Evolutionary conservation across 2,797 vertebrate genomes (phyloP), one percentile per base, ranked within the genome.

Genomic region (Coranthus polyacanthus): DNA sequence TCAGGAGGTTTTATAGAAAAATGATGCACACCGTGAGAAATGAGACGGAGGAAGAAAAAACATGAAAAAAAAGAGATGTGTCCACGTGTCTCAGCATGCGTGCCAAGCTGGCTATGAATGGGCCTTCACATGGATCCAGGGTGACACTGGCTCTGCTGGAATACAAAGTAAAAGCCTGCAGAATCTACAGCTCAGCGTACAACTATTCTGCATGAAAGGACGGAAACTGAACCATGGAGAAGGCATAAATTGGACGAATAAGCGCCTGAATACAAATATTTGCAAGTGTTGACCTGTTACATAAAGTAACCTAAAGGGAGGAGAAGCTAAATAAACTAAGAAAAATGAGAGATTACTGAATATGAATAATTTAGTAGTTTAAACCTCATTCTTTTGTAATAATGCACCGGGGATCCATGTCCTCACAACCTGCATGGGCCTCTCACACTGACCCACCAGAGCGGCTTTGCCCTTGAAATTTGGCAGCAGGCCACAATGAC

Each of bases 391-490:
- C 15, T 16, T n/a, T n/a, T 41, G 6, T 8, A 41, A 41, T 15
- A 41, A 41, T 41, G 7, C 29, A 1, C 4, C 43, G 15, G 22
- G 34, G 16, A 16, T 47, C 41, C 50, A n/a, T 47, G 50, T 52
- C 55, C 34, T 54, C 49, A n/a, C 22, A 20, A 10, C 15, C 69
- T 1, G 13, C 22, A 6, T 0, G 15, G 12, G 41, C 8, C n/a
- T 24, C 36, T 22, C 20, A 22, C 47, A 5, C 12, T 49, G 22
- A 49, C 38, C 9, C 42, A 13, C 42, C 12, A 45, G 12, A 10
- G 50, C 3, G 24, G 39, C n/a, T 75, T 51, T 74, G 73, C 38
- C 82, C 80, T 85, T 82, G 63, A 78, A 63, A 51, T 36, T 20
- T 78, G 68, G 72, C 81, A 47, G 54, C 21, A 12, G 51, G 18